Conservation (phyloP, 2,797 vertebrate species). For the Peromyscus nudipes region DNA sequence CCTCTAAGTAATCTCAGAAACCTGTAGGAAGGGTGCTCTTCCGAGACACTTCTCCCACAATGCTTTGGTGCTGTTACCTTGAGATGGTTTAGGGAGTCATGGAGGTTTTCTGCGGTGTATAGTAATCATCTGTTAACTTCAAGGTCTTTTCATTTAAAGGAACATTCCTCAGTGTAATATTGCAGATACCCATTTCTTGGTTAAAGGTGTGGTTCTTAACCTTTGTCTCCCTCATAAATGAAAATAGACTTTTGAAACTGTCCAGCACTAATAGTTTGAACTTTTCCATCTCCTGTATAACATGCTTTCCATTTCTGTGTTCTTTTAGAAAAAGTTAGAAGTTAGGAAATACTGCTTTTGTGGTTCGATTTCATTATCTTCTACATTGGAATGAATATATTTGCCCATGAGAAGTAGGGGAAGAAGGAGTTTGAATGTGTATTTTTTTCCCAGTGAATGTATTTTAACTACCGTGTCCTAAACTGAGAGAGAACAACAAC, state of each 20-base stretch:
- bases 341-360: constrained; percentile 65
- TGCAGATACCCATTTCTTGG: constrained; percentile 63
- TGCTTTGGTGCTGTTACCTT: constrained; percentile 74
- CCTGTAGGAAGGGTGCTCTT: constrained; percentile 71
- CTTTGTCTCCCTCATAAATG: constrained; percentile 53
- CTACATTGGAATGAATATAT: constrained; percentile 73
- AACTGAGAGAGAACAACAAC: constrained; percentile 60
- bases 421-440: constrained; percentile 72
- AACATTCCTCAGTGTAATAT: constrained; percentile 78
- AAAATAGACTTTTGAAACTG: constrained; percentile 68
- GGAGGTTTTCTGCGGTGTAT: constrained; percentile 21
- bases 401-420: constrained; percentile 64
- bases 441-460: constrained; percentile 82
- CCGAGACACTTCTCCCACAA: constrained; percentile 60
- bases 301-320: constrained; percentile 61
- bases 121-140: constrained; percentile 77
- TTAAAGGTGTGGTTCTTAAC: constrained; percentile 63
- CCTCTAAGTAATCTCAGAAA: constrained; percentile 38
- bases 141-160: constrained; percentile 71
- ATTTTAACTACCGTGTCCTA: constrained; percentile 76
- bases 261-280: constrained; percentile 58
- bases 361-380: constrained; percentile 72
- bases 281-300: constrained; percentile 61
- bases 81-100: constrained; percentile 65
- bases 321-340: constrained; percentile 66